Evolutionary conservation across 2,113 vertebrate species (phyloP).

Genomic region (Chaetodon trifascialis): DNA sequence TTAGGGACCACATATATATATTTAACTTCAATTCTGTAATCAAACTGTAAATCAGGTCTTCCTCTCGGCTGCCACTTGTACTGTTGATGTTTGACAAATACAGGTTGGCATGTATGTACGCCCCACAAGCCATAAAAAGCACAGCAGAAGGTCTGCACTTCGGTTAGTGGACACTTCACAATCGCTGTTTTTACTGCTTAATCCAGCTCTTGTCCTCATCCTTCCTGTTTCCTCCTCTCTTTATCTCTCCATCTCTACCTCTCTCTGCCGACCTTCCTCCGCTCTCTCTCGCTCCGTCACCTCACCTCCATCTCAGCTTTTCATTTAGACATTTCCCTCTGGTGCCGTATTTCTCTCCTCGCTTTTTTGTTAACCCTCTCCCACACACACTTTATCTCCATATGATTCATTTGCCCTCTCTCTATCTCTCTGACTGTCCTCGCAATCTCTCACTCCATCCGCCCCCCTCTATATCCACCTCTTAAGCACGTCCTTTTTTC

Average conservation of each 20-base stretch:
- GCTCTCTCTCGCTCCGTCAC: constrained; percentile 46
- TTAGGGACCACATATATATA: background rate
- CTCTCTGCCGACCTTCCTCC: constrained; percentile 53
- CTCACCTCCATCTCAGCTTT: constrained; percentile 49
- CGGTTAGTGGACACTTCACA: constrained; percentile 56
- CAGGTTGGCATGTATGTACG: background rate
- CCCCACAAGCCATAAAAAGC: constrained; percentile 37
- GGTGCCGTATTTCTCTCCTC: constrained; percentile 40
- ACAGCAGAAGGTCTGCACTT: constrained; percentile 35
- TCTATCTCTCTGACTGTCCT: constrained; percentile 49
- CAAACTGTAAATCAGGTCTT: background rate
- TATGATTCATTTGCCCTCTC: constrained; percentile 70
- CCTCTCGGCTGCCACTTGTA: background rate
- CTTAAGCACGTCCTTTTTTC: constrained; percentile 73
- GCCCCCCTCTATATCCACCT: constrained; percentile 58
- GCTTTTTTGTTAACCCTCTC: constrained; percentile 70
- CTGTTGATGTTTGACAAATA: constrained; percentile 21
- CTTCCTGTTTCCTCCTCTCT: constrained; percentile 76
- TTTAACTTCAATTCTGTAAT: background rate
- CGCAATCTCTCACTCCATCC: constrained; percentile 68
- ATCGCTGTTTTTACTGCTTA: constrained; percentile 72
- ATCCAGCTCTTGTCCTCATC: constrained; percentile 76
- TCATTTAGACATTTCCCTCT: constrained; percentile 61
- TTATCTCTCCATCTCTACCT: constrained; percentile 71
- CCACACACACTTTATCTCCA: constrained; percentile 68